These are phyloP conservation scores for Agrochola litura DNA, from an alignment of 2,888 invertebrate genomes.

Conservation along the genomic window DNA sequence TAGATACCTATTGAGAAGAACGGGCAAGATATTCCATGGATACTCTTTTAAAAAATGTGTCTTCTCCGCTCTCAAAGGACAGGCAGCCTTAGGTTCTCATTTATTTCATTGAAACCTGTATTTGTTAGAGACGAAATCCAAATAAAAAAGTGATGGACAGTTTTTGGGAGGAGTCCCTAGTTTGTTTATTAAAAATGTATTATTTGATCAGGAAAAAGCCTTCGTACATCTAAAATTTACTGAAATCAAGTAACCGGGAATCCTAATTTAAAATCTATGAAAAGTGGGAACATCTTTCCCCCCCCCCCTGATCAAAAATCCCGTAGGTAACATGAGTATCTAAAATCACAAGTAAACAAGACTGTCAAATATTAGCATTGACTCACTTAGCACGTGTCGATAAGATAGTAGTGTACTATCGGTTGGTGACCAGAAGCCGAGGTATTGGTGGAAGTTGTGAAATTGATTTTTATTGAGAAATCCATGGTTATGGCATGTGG, in stretches of 20 bases:
- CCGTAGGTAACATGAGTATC: conserved; percentile 1
- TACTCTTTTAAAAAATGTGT: too few species aligned
- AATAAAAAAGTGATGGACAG: too few species aligned
- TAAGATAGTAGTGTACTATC: conserved; percentile 19
- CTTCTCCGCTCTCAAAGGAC: too few species aligned
- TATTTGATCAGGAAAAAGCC: too few species aligned
- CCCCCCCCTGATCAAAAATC: not conserved
- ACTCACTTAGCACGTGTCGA: conserved; percentile 46
- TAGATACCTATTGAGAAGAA: too few species aligned
- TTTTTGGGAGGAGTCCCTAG: too few species aligned
- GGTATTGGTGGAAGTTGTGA: not conserved
- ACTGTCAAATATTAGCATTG: conserved; percentile 45
- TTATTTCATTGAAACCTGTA: too few species aligned
- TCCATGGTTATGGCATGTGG: not conserved
- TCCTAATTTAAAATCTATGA: not conserved
- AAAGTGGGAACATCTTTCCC: not conserved
- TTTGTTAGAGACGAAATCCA: too few species aligned
- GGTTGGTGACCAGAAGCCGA: not conserved
- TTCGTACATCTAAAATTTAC: not conserved
- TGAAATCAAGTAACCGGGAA: not conserved
- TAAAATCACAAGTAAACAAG: conserved; percentile 21
- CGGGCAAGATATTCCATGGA: too few species aligned
- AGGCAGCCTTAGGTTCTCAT: too few species aligned
- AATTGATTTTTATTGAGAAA: conserved; percentile 2
- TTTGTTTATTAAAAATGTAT: too few species aligned